A percentile compares a stretch with the other conserved stretches of the same genome.
Conservation (phyloP, 1,140 invertebrate genomes). For the Brachystomella parvula region DNA sequence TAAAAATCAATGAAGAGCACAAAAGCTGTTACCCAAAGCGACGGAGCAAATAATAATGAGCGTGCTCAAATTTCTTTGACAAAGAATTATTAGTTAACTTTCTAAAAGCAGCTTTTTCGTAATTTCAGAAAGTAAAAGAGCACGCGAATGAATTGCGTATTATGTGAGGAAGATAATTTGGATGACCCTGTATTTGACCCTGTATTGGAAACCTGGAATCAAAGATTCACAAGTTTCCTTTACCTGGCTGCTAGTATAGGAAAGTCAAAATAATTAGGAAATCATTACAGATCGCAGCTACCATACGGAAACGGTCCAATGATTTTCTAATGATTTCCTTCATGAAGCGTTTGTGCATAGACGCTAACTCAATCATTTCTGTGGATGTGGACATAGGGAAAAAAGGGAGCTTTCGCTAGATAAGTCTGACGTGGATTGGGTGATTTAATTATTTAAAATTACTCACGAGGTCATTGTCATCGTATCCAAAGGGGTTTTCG, state of each 20-base stretch:
- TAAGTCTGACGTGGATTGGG: not conserved
- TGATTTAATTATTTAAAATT: not conserved
- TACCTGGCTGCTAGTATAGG: too few relatives aligned
- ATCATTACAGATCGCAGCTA: not conserved
- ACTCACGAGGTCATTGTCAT: conserved; percentile 26
- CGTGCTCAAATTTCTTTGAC: too few relatives aligned
- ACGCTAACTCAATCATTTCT: not conserved
- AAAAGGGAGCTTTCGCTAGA: not conserved
- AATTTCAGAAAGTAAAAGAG: not conserved
- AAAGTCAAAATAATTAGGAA: too few relatives aligned
- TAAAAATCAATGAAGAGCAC: not conserved
- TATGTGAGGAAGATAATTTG: not conserved
- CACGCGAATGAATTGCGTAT: not conserved
- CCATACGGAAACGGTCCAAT: not conserved
- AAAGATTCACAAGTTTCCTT: too few relatives aligned
- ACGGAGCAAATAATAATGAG: too few relatives aligned
- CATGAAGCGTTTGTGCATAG: not conserved
- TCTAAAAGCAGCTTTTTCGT: not conserved
- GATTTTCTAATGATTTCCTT: not conserved
- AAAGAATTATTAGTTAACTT: too few relatives aligned
- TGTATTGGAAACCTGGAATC: too few relatives aligned
- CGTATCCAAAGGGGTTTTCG: conserved; percentile 28
- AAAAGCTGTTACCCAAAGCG: not conserved
- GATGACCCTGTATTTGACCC: too few relatives aligned
- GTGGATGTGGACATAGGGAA: not conserved